Evolutionary conservation across 1,140 invertebrate genomes (phyloP).

Genomic region (Pectinophora gossypiella): DNA sequence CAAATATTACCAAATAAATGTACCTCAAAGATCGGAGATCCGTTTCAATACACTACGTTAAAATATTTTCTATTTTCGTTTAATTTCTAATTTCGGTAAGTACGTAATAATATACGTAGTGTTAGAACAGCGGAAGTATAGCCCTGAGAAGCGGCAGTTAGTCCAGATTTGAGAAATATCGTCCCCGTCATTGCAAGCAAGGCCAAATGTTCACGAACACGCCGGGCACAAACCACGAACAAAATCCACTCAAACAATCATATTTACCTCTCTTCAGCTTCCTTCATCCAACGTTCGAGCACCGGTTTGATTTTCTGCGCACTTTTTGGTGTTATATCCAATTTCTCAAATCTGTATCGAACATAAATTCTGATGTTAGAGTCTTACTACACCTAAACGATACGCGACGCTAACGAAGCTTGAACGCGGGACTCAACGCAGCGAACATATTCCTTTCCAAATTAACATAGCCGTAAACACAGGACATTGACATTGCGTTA

Average conservation of each 20-base stretch:
- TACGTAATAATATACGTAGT: neutral
- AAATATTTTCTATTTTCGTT: no score
- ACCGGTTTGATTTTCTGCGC: slow-evolving; percentile 99
- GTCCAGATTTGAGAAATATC: slow-evolving; percentile 75
- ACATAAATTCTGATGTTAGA: slow-evolving; percentile 74
- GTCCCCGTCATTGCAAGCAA: slow-evolving; percentile 63
- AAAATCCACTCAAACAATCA: slow-evolving; percentile 62
- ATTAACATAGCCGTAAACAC: slow-evolving; percentile 69
- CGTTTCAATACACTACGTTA: no score
- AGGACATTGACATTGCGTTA: slow-evolving; percentile 83
- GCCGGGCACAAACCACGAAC: slow-evolving; percentile 56
- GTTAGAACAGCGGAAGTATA: slow-evolving; percentile 1
- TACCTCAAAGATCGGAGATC: no score
- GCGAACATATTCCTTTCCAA: slow-evolving; percentile 49
- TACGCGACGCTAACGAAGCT: slow-evolving; percentile 32
- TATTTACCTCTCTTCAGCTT: slow-evolving; percentile 96
- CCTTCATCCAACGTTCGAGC: slow-evolving; percentile 98
- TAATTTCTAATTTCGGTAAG: no score
- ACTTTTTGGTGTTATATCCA: slow-evolving; percentile 99
- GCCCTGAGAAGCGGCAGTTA: slow-evolving; percentile 61
- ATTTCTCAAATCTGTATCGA: slow-evolving; percentile 96
- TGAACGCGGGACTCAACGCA: slow-evolving; percentile 26
- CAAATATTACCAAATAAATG: no score
- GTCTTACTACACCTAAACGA: slow-evolving; percentile 32
- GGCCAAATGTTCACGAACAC: slow-evolving; percentile 71